Evolutionary conservation across 2,797 vertebrate species (phyloP), one percentile per base, ranked within the genome.

Genomic region (Anabas testudineus): DNA sequence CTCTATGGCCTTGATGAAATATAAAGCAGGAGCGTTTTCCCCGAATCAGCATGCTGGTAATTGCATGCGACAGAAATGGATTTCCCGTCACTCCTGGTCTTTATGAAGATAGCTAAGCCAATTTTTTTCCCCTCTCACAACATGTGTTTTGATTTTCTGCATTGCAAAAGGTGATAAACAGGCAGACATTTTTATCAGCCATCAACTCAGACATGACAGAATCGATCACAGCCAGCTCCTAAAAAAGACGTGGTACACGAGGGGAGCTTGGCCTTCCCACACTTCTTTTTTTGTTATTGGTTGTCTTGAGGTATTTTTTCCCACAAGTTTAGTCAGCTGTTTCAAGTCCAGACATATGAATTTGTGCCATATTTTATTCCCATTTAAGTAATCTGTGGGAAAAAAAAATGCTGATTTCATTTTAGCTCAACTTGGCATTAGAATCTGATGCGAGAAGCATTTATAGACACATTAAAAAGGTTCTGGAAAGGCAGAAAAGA

Each of bases 51-150:
- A 90, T 90, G 85, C 80, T 81, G 76, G 82, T 93, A 93, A 93
- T 93, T 91, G 90, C 88, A 88, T 86, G 81, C 74, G 86, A 92
- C 90, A 91, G 67, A 80, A 90, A 94, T 94, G 56, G 93, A 94
- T 93, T 93, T 93, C 55, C 86, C 85, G 90, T 87, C 91, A 85
- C 71, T 83, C 52, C 41, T 61, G 71, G 79, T 74, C 63, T 91
- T 90, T 87, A 93, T 92, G 85, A 91, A 88, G 84, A 91, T 46
- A 66, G 54, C 76, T 55, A 59, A 71, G 76, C 2, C 34, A 61
- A 79, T 74, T 59, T 77, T 73, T 71, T 49, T 67, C 77, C 59
- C 36, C 32, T 13, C 55, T 47, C 51, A 67, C 53, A 64, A 82
- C 74, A 69, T 76, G 62, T 81, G 71, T 84, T 83, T 78, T 79